A percentile compares a stretch with the other conserved stretches of the same genome.
Evolutionary conservation across 2,888 invertebrate species (phyloP).

Genomic region (Latheticus oryzae): DNA sequence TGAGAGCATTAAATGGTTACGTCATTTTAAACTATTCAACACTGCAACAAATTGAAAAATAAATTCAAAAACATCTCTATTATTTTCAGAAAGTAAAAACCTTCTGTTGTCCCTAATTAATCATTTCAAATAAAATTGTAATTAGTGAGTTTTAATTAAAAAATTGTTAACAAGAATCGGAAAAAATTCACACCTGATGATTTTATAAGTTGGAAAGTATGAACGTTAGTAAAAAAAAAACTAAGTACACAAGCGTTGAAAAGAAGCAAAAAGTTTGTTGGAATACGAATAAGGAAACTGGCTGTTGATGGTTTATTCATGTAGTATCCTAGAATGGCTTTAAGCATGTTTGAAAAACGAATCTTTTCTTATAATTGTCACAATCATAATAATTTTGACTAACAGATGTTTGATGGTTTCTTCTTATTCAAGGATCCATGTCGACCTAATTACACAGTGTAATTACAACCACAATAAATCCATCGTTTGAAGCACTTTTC

Average conservation of each 20-base stretch:
- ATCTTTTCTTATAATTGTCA: background rate
- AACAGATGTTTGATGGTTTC: slow-evolving; percentile 9
- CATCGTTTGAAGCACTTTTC: slow-evolving; percentile 14
- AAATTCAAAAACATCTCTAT: too few relatives aligned
- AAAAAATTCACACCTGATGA: too few relatives aligned
- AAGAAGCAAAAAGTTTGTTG: slow-evolving; percentile 5
- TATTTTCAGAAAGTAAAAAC: too few relatives aligned
- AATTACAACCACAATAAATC: slow-evolving; percentile 19
- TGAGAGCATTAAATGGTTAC: too few relatives aligned
- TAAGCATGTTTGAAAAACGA: too few relatives aligned
- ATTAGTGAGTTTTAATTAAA: too few relatives aligned
- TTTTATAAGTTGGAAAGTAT: too few relatives aligned
- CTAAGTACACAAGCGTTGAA: slow-evolving; percentile 3
- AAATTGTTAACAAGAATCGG: too few relatives aligned
- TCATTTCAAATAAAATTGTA: too few relatives aligned
- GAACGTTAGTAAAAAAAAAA: slow-evolving; percentile 2
- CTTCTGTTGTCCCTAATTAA: too few relatives aligned
- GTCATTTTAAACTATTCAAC: too few relatives aligned
- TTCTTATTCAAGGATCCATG: slow-evolving; percentile 1
- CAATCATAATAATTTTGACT: background rate
- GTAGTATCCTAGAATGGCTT: slow-evolving; percentile 10
- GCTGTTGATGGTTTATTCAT: slow-evolving; percentile 29
- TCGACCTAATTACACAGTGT: slow-evolving; percentile 9
- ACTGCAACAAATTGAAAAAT: too few relatives aligned
- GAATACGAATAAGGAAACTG: slow-evolving; percentile 25